Percentiles rank a stretch among this genome's conserved stretches.
Evolutionary conservation across 2,888 invertebrate species (phyloP).

Genomic region (Ethmia dodecea): DNA sequence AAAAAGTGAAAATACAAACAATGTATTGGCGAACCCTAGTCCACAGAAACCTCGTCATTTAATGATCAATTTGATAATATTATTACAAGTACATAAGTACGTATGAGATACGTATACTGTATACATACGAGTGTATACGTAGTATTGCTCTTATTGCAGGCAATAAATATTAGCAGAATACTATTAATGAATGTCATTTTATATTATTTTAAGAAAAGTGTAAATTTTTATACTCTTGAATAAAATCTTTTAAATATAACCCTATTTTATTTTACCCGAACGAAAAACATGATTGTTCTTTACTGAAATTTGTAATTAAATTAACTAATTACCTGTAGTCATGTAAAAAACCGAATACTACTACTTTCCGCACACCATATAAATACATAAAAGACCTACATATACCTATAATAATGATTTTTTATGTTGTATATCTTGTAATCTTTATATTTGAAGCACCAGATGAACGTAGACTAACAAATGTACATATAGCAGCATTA

Average conservation of each 20-base stretch:
- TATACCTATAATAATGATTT: too few species aligned
- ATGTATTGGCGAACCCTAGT: slow-evolving; percentile 34
- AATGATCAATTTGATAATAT: slow-evolving; percentile 15
- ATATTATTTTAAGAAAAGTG: slow-evolving; percentile 54
- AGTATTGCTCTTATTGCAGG: slow-evolving; percentile 23
- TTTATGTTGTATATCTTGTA: too few species aligned
- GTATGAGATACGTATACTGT: slow-evolving; percentile 6
- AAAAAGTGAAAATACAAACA: slow-evolving; percentile 23
- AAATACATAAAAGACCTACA: too few species aligned
- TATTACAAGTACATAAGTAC: too few species aligned
- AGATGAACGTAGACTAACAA: too few species aligned
- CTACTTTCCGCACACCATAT: too few species aligned
- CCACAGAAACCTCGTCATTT: slow-evolving; percentile 27
- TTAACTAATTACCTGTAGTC: too few species aligned
- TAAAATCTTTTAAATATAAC: slow-evolving; percentile 59
- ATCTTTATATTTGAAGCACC: too few species aligned
- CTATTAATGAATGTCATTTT: slow-evolving; percentile 37
- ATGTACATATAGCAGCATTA: too few species aligned
- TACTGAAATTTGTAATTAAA: too few species aligned
- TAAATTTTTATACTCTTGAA: slow-evolving; percentile 71
- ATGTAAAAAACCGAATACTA: too few species aligned
- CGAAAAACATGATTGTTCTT: too few species aligned
- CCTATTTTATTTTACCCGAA: slow-evolving; percentile 36
- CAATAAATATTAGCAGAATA: slow-evolving; percentile 26
- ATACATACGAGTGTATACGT: slow-evolving; percentile 26